Evolutionary conservation across 2,113 vertebrate species (phyloP), one percentile per base, ranked within the genome.

Genomic region (Ariopsis seemanni): DNA sequence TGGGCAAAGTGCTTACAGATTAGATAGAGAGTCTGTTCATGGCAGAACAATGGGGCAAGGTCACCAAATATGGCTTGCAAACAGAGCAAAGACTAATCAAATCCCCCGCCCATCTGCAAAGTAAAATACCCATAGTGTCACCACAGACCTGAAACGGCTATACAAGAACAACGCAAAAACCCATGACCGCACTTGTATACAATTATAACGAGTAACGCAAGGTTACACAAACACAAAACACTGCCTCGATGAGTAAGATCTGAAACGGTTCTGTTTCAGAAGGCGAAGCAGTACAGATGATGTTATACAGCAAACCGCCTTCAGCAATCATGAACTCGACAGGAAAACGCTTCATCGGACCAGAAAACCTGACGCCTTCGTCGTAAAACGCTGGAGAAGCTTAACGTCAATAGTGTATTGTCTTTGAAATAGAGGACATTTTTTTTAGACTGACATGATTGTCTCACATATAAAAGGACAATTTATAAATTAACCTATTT

Each of bases 1-100:
- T 82, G 69, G 77, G 85, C 85, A 85, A 88, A 88, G 85, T 83
- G 80, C 77, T 84, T 20, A 74, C 20, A 82, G 85, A 88, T 88
- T 82, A 88, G 85, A 86, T 88, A 77, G 63, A 83, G 84, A 0
- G 34, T 53, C 55, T 65, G 81, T 69, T n/a, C 25, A 25, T 60
- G 84, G 80, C 72, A 75, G 81, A 88, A 88, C 72, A 79, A 82
- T 86, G 27, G 71, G 57, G 83, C 22, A 27, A 86, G 71, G 84
- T 83, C 79, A 53, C 72, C 84, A 86, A 90, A 88, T 69, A 82
- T 82, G 88, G 62, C 86, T 72, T 53, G 84, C 72, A 63, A 63
- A 84, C 57, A 86, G 67, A 63, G 83, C 57, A 82, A 75, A 79
- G 67, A 17, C 80, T 87, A 86, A 84, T 82, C 63, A 63, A 77